Evolutionary conservation across 2,113 vertebrate genomes (phyloP), one percentile per base, ranked within the genome.

Genomic region (Nothobranchius furzeri): DNA sequence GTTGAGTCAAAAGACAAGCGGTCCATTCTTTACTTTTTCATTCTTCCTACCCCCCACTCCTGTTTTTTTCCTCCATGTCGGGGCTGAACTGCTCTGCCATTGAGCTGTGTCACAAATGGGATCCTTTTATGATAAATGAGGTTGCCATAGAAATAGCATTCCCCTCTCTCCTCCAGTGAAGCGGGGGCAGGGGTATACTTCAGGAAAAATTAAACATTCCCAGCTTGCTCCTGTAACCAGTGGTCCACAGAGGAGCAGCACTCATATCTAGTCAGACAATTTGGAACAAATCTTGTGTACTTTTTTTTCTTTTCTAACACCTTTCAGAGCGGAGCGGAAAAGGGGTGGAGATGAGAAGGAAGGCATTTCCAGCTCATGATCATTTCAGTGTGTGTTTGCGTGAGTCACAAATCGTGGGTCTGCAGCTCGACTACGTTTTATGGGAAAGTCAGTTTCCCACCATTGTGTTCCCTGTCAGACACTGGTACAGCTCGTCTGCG

Each of bases 401-500:
- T 79, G 87, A 79, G 81, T 85, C 79, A 85, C 48, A 83, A 78
- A 72, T 68, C 83, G 85, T 78, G 85, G 74, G 77, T 85, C 81
- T 85, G 75, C 77, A 73, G 76, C 82, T 84, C 71, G 7, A 43
- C 82, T 88, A 57, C 66, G 72, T 89, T 90, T 88, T 86, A 86
- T 75, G 80, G 87, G 85, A 83, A 88, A 90, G 86, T 88, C 81
- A 74, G 86, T 87, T 86, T 91, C 86, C 89, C 90, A 90, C 87
- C 87, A 90, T 91, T 91, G 90, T 89, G 81, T 86, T 76, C 78
- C 65, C 66, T 87, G 92, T 95, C 95, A 96, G 95, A 96, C 94
- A 94, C 94, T 91, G 81, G 87, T 71, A 82, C 70, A 82, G 89
- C 83, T 79, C 49, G 64, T 8, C 68, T 58, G 57, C 67, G 52